Conservation (phyloP, 2,797 vertebrate genomes). For the Neosalanx taihuensis region DNA sequence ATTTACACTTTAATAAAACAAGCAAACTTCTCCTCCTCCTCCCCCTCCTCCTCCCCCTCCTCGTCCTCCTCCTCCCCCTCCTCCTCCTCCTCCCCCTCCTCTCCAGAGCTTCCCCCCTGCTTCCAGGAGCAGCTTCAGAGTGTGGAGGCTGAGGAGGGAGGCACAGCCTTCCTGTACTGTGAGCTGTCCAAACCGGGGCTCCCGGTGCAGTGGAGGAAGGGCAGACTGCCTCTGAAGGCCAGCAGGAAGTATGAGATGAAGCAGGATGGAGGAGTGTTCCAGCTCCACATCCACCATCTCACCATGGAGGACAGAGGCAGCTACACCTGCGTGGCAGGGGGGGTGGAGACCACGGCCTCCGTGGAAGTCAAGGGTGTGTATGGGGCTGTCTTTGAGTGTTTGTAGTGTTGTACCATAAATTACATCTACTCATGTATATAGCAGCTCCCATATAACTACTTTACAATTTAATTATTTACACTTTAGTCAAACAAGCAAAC, state of each 20-base stretch:
- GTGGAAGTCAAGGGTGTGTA: constrained; percentile 60
- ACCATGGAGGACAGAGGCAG: constrained; percentile 77
- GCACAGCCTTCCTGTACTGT: constrained; percentile 51
- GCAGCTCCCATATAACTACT: too few species aligned
- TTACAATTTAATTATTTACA: not conserved
- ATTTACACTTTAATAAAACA: not conserved
- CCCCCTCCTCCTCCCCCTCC: too few species aligned
- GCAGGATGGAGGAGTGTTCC: constrained; percentile 67
- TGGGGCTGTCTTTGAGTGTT: not conserved
- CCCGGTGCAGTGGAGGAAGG: constrained; percentile 71
- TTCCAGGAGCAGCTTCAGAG: constrained; percentile 61
- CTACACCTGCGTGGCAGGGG: constrained; percentile 72
- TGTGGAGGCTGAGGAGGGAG: constrained; percentile 59
- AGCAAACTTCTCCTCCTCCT: not conserved
- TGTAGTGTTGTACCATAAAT: not conserved
- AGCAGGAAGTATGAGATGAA: constrained; percentile 68
- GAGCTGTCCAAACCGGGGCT: constrained; percentile 62
- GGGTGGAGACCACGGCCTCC: constrained; percentile 48
- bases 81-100: constrained; percentile 5
- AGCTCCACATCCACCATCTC: constrained; percentile 74
- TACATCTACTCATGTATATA: too few species aligned
- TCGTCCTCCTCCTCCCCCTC: constrained; percentile 7
- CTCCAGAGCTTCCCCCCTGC: constrained; percentile 49
- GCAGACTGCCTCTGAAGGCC: constrained; percentile 62
- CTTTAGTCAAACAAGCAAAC: not conserved